A percentile compares a stretch with the other conserved stretches of the same genome.
Conservation (phyloP, 2,797 vertebrate species). For the Molossus alvarezi region DNA sequence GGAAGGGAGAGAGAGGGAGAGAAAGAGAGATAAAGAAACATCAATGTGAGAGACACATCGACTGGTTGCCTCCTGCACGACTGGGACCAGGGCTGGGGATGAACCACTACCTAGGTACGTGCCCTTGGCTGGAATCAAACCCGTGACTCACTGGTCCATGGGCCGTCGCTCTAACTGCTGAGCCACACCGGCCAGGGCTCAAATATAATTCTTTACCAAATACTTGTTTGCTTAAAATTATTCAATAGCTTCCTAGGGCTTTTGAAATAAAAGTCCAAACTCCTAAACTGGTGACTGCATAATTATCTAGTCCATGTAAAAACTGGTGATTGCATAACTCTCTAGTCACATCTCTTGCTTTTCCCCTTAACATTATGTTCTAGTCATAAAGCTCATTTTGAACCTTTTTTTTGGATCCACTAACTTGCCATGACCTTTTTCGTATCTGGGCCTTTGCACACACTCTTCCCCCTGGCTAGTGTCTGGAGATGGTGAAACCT, state of each 20-base stretch:
- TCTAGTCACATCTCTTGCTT: neutral
- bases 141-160: no score
- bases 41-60: no score
- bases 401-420: neutral
- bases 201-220: conserved; percentile 61
- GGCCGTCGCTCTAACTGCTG: no score
- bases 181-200: no score
- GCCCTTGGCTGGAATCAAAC: no score
- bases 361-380: neutral
- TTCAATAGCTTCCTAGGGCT: conserved; percentile 14
- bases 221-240: conserved; percentile 20
- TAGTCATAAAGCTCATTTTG: neutral
- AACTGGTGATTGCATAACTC: neutral
- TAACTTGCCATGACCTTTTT: neutral
- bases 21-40: no score
- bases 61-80: no score
- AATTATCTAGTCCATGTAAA: neutral
- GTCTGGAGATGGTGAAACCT: neutral
- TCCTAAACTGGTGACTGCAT: neutral
- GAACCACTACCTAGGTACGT: no score
- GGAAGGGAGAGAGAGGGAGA: no score
- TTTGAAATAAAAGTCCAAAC: conserved; percentile 40
- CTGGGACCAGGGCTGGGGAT: no score
- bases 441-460: neutral
- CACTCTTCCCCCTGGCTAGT: neutral